These are phyloP conservation scores for Nibea coibor DNA, from an alignment of 2,113 vertebrate species.

Conservation along the genomic window DNA sequence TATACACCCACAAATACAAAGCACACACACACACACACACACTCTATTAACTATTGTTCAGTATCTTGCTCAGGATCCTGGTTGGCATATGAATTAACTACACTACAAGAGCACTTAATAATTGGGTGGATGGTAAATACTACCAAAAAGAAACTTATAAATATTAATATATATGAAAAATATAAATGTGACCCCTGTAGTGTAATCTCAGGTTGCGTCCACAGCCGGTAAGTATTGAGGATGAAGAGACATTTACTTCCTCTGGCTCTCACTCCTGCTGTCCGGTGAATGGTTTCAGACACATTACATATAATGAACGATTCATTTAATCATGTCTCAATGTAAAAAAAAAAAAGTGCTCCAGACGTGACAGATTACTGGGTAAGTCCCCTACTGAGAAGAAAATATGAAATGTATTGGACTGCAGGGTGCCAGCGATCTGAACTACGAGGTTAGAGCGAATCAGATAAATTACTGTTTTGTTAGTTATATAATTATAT, in stretches of 20 bases:
- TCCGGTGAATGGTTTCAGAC: background rate
- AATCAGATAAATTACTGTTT: slow-evolving; percentile 1
- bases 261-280: background rate
- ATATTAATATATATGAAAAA: too few species aligned
- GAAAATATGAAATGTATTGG: background rate
- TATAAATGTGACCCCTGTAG: too few species aligned
- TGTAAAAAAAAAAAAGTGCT: background rate
- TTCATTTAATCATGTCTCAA: background rate
- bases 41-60: too few species aligned
- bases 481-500: background rate
- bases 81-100: too few species aligned
- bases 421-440: background rate
- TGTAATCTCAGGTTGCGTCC: too few species aligned
- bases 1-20: too few species aligned
- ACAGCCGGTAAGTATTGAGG: too few species aligned
- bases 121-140: too few species aligned
- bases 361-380: background rate
- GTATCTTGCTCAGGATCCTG: too few species aligned
- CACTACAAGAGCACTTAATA: too few species aligned
- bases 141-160: too few species aligned
- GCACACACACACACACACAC: too few species aligned
- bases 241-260: background rate
- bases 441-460: background rate
- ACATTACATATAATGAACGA: background rate
- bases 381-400: background rate